Conservation (phyloP, 2,797 vertebrate genomes). For the Lutjanus campechanus region DNA sequence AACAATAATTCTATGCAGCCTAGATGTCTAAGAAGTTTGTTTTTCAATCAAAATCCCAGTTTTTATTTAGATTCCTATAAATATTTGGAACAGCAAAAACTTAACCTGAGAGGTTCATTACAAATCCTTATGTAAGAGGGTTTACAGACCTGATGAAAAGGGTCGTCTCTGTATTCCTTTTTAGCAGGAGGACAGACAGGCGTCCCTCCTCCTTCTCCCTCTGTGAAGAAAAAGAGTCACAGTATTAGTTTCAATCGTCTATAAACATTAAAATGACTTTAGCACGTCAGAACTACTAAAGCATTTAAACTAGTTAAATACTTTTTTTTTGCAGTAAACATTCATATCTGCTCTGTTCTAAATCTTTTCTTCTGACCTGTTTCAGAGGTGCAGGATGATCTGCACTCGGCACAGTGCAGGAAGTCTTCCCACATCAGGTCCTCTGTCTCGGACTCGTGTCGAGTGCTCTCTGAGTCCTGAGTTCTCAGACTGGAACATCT, state of each 20-base stretch:
- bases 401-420: constrained; percentile 96
- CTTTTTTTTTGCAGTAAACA: neutral
- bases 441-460: constrained; percentile 97
- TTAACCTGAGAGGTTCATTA: neutral
- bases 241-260: neutral
- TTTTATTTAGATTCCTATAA: neutral
- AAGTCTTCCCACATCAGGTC: constrained; percentile 98
- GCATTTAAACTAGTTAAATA: neutral
- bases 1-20: neutral
- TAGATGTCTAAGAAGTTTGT: neutral
- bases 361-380: constrained; percentile 75
- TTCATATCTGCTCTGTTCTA: no score
- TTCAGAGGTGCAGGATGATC: constrained; percentile 95
- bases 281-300: no score
- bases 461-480: constrained; percentile 94
- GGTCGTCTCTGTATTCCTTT: constrained; percentile 97
- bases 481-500: constrained; percentile 95
- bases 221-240: constrained; percentile 56
- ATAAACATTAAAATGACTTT: neutral
- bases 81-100: neutral
- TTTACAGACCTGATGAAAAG: constrained; percentile 93
- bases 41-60: neutral
- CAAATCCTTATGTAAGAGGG: no score
- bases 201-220: constrained; percentile 91
- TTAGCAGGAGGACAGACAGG: constrained; percentile 90